Evolutionary conservation across 2,113 vertebrate genomes (phyloP).

Genomic region (Rhodinocichla rosea): DNA sequence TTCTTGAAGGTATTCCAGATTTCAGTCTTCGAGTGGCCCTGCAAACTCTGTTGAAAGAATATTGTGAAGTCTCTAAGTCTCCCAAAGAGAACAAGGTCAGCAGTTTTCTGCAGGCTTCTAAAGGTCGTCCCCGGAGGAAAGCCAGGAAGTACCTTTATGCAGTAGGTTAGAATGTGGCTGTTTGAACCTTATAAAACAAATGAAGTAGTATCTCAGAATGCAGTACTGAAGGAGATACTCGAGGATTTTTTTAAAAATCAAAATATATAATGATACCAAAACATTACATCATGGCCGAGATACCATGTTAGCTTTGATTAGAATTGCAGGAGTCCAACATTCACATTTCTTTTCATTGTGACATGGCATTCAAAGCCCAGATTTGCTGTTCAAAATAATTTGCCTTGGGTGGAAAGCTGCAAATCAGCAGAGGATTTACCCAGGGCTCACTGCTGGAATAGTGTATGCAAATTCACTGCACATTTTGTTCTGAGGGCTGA

Average conservation of each 20-base stretch:
- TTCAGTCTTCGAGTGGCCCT: constrained; percentile 97
- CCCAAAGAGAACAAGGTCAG: constrained; percentile 91
- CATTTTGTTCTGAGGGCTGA: not conserved
- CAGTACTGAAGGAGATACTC: not conserved
- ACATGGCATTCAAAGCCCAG: not conserved
- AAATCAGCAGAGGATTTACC: not conserved
- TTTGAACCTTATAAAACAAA: constrained; percentile 44
- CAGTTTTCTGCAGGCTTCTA: constrained; percentile 86
- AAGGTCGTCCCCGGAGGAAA: constrained; percentile 91
- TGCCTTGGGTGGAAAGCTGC: not conserved
- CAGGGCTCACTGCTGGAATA: not conserved
- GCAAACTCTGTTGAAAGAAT: constrained; percentile 96
- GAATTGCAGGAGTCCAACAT: not conserved
- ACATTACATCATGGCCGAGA: not conserved
- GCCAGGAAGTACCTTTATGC: constrained; percentile 97
- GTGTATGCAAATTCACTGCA: not conserved
- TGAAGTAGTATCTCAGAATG: not conserved
- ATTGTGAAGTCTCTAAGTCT: constrained; percentile 89
- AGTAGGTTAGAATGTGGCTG: constrained; percentile 81
- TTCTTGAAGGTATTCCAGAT: constrained; percentile 83
- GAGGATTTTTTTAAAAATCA: not conserved
- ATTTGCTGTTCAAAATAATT: not conserved
- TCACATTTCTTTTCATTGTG: not conserved
- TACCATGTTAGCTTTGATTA: not conserved
- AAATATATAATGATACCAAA: not conserved